A percentile compares a stretch with the other conserved stretches of the same genome.
These are phyloP conservation scores for Echiichthys vipera DNA, from an alignment of 2,797 vertebrate genomes.

Conservation along the genomic window DNA sequence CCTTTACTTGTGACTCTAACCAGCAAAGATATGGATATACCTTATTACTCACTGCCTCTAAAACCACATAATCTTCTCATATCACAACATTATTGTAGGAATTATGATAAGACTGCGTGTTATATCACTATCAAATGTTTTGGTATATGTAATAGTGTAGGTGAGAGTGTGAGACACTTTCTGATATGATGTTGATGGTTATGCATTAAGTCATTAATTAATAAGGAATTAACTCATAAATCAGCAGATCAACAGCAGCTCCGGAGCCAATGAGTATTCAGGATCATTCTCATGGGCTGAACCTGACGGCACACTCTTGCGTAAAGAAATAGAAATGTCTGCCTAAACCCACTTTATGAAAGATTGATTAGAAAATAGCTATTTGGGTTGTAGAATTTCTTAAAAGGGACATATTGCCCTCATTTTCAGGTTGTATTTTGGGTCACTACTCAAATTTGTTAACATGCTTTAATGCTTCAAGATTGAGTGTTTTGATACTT, in stretches of 20 bases:
- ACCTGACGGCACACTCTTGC: neutral
- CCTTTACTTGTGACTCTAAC: constrained; percentile 52
- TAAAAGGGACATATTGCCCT: too few species aligned
- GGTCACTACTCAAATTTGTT: too few species aligned
- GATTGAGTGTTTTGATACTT: too few species aligned
- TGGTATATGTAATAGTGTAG: neutral
- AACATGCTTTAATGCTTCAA: too few species aligned
- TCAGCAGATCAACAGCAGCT: constrained; percentile 4
- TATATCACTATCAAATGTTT: constrained; percentile 31
- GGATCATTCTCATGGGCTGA: constrained; percentile 1
- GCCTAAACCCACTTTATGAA: neutral
- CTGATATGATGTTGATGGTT: constrained; percentile 1
- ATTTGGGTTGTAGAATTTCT: neutral
- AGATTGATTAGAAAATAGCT: constrained; percentile 4
- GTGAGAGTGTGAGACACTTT: constrained; percentile 17
- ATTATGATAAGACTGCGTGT: constrained; percentile 28
- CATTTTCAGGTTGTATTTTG: too few species aligned
- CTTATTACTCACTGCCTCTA: constrained; percentile 61
- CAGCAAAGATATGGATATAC: constrained; percentile 55
- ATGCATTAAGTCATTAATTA: neutral
- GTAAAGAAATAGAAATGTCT: too few species aligned
- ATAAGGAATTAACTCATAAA: constrained; percentile 10
- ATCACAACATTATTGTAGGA: constrained; percentile 37
- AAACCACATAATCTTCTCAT: constrained; percentile 38
- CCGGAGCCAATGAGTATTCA: neutral